Conservation (phyloP, 2,113 vertebrate genomes). For the Neogale vison region DNA sequence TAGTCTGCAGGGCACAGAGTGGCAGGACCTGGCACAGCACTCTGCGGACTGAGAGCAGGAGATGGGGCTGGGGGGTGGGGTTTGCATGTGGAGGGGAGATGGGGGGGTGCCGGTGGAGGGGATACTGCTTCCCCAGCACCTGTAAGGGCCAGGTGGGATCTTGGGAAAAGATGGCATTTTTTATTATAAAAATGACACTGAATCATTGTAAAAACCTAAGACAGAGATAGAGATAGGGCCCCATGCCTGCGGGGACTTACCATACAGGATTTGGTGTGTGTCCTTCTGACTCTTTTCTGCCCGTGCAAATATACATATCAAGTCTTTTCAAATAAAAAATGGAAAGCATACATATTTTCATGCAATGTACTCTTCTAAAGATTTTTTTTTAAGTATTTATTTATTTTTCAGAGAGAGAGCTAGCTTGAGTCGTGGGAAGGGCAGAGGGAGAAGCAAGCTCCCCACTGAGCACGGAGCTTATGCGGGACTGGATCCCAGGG, state of each 20-base stretch:
- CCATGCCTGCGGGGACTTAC: too few relatives aligned
- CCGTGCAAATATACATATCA: background rate
- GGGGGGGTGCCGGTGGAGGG: too few relatives aligned
- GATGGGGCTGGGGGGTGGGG: background rate
- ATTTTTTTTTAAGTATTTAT: too few relatives aligned
- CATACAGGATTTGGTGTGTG: background rate
- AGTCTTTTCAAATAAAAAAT: background rate
- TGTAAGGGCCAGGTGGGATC: background rate
- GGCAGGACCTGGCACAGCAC: background rate
- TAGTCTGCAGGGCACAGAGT: background rate
- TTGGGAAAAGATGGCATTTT: background rate
- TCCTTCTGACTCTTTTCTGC: background rate
- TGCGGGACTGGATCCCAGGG: too few relatives aligned
- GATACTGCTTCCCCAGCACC: background rate
- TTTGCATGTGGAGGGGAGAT: too few relatives aligned
- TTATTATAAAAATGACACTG: background rate
- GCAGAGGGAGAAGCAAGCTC: too few relatives aligned
- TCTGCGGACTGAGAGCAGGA: background rate
- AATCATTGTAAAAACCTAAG: background rate
- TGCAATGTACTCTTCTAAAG: background rate
- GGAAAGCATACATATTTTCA: background rate
- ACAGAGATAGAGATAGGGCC: background rate
- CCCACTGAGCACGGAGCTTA: too few relatives aligned
- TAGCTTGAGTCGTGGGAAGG: too few relatives aligned
- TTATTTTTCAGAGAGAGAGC: too few relatives aligned